Base-by-base conservation (phyloP, 1,140 invertebrate species). In the Gonatopus flavifemur region DNA sequence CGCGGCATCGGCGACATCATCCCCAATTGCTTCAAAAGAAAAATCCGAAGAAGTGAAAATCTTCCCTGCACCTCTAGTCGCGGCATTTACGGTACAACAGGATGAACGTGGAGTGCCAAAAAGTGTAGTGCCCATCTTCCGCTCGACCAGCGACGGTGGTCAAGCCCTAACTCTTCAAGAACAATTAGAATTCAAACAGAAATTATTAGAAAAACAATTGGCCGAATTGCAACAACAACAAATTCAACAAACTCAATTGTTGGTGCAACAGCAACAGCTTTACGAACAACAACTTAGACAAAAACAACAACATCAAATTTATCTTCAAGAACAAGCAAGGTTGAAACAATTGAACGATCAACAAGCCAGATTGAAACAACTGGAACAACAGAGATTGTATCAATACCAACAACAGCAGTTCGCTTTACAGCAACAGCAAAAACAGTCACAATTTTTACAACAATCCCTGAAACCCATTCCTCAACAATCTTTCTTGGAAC, bases 31-130 rank as follows among this genome's bases (percentile, higher is more conserved):
- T 4, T 37, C 45, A 1, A 59, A 56, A 48, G 69, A 62, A 82
- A 57, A 42, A 25, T 3, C 84, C 61, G 82, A 84, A 57, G 86
- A 88, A 44, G 88, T 92, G 9, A 88, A 89, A 64, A 89, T 92
- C 37, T 88, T 88, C 62, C 83, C 85, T 54, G 88, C 89, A 4
- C 88, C 89, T 0, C 62, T 92, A 22, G 86, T 91, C 1, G 88
- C 88, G 1, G 89, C 89, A 0, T 92, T 92, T 59, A 91, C 89
- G 0, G 87, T 92, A 2, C 87, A 91, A 57, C 86, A 91, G 67
- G 89, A 92, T 60, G 86, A 86, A 39, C 78, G 80, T 21, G 89
- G 89, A 1, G 62, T 86, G 13, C 87, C 89, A 0, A 86, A 87
- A 51, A 88, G 84, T 64, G 86, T 91, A 2, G 85, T 89, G 43